Conservation (phyloP, 64 coral and sea anemone genomes). For the Catalaphyllia jardinei region DNA sequence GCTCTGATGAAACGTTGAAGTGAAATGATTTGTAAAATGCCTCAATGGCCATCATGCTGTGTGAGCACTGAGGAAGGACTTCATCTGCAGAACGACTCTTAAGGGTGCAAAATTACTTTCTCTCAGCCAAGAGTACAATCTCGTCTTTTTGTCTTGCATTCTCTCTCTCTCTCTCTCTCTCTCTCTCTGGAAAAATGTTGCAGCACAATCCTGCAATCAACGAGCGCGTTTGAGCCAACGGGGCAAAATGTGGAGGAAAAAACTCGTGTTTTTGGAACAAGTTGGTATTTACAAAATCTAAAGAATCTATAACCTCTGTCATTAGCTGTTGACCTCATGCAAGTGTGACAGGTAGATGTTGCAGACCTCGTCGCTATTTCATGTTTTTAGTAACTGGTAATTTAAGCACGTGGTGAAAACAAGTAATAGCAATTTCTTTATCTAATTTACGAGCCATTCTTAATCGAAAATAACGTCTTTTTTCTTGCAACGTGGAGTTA, state of each 20-base stretch:
- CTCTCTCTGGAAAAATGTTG: too few relatives aligned
- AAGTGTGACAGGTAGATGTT: not conserved
- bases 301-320: constrained; percentile 4
- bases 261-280: not conserved
- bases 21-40: not conserved
- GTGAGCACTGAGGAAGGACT: not conserved
- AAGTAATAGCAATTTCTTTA: not conserved
- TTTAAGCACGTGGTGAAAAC: constrained; percentile 18
- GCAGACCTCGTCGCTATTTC: not conserved
- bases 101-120: not conserved
- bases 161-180: too few relatives aligned
- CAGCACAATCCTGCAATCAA: too few relatives aligned
- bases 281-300: constrained; percentile 14
- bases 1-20: not conserved
- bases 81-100: constrained; percentile 19
- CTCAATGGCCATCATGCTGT: not conserved
- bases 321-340: not conserved
- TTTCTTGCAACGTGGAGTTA: not conserved
- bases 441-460: not conserved
- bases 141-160: not conserved
- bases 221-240: too few relatives aligned
- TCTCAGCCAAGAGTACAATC: not conserved
- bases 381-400: not conserved
- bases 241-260: not conserved
- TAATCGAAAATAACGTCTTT: not conserved